A percentile compares a stretch with the other conserved stretches of the same genome.
These are phyloP conservation scores for Hyperopisus bebe DNA, from an alignment of 2,113 vertebrate genomes.

Conservation along the genomic window DNA sequence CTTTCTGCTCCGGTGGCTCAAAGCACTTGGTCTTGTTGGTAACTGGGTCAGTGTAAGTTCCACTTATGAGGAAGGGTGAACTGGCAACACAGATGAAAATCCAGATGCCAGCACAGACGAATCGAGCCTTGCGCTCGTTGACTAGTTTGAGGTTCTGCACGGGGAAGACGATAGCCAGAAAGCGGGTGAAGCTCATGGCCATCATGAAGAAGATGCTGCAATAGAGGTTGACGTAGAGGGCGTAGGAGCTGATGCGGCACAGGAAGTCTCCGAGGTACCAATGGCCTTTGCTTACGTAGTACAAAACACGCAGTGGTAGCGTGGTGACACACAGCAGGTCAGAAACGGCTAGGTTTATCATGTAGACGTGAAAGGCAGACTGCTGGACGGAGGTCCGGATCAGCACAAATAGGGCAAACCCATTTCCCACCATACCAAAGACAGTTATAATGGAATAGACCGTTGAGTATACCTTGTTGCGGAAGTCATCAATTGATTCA, in stretches of 20 bases:
- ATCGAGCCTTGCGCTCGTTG: slow-evolving; percentile 66
- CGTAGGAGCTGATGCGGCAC: slow-evolving; percentile 79
- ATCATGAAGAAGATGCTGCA: slow-evolving; percentile 95
- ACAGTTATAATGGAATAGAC: slow-evolving; percentile 81
- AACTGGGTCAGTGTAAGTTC: slow-evolving; percentile 39
- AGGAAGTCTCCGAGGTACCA: slow-evolving; percentile 81
- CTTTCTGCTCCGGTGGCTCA: slow-evolving; percentile 61
- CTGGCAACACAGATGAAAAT: slow-evolving; percentile 73
- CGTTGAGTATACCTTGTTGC: slow-evolving; percentile 83
- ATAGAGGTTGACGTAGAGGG: slow-evolving; percentile 91
- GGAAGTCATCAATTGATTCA: slow-evolving; percentile 76
- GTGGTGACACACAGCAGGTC: slow-evolving; percentile 86
- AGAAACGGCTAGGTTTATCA: slow-evolving; percentile 84
- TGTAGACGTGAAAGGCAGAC: slow-evolving; percentile 82
- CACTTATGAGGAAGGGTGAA: slow-evolving; percentile 70
- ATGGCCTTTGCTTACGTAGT: slow-evolving; percentile 76
- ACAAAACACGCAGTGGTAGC: slow-evolving; percentile 78
- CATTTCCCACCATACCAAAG: slow-evolving; percentile 76
- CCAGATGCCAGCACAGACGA: slow-evolving; percentile 73
- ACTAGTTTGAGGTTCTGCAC: slow-evolving; percentile 74
- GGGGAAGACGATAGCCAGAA: slow-evolving; percentile 87
- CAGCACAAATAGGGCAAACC: slow-evolving; percentile 75
- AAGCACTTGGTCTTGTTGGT: slow-evolving; percentile 87
- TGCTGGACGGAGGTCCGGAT: slow-evolving; percentile 66
- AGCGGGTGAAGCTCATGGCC: slow-evolving; percentile 90